Conservation (phyloP, 1,140 invertebrate species). For the Eueides isabella region DNA sequence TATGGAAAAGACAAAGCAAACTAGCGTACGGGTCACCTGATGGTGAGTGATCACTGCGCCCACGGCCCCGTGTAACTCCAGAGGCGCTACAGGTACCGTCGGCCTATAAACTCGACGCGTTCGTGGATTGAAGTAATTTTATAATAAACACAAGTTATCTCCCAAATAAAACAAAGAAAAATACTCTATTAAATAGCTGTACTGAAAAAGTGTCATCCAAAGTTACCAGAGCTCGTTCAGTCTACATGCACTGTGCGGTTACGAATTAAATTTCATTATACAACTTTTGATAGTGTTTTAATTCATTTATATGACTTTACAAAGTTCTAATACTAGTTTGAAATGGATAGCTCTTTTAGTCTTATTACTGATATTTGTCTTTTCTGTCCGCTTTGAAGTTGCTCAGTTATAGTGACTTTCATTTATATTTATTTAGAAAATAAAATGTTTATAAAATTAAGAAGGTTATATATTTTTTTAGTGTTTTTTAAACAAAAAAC, state of each 20-base stretch:
- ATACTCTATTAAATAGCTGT: background rate
- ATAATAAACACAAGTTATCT: no score
- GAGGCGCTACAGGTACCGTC: no score
- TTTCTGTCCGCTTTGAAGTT: background rate
- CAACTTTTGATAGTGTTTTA: conserved; percentile 31
- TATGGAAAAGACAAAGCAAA: no score
- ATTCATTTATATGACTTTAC: conserved; percentile 28
- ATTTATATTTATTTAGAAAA: conserved; percentile 4
- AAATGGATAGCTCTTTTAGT: conserved; percentile 5
- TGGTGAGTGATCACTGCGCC: no score
- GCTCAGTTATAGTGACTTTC: background rate
- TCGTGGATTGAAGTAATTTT: no score
- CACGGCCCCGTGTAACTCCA: no score
- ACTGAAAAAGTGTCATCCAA: background rate
- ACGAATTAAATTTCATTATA: conserved; percentile 27
- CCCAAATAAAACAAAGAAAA: background rate
- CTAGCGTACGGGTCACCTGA: no score
- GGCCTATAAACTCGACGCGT: no score
- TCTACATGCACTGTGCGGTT: conserved; percentile 27
- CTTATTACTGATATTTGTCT: background rate
- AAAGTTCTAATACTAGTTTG: conserved; percentile 17
- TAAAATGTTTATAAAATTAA: no score
- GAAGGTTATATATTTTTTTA: no score
- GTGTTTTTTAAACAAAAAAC: no score
- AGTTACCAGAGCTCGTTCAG: conserved; percentile 19